Conservation (phyloP, 2,888 invertebrate genomes). For the Machimus atricapillus region DNA sequence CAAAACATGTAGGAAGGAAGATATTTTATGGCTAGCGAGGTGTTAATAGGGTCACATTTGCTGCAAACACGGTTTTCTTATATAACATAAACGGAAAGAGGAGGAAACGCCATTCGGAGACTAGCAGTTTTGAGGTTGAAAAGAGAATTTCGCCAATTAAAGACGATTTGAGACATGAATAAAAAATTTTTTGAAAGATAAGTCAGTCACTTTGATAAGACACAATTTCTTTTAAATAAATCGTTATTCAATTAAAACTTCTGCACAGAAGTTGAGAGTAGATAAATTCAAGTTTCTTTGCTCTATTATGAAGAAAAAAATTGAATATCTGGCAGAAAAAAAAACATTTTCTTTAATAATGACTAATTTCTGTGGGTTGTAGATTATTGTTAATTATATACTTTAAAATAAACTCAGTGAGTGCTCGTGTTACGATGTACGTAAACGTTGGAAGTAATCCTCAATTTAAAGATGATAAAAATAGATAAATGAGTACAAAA, state of each 20-base stretch:
- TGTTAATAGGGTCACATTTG: neutral
- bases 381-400: no score
- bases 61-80: neutral
- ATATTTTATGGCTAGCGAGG: neutral
- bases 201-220: neutral
- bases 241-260: neutral
- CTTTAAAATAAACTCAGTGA: no score
- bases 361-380: no score
- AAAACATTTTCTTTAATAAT: neutral
- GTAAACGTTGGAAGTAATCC: no score
- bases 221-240: no score
- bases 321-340: no score
- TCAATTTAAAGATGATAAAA: neutral
- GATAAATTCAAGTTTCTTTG: neutral
- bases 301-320: no score
- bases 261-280: neutral
- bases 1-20: neutral
- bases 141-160: neutral
- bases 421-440: no score
- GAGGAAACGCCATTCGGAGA: neutral
- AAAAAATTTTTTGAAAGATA: neutral
- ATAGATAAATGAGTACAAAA: neutral
- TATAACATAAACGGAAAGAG: neutral
- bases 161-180: neutral
- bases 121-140: neutral